Conservation (phyloP, 2,113 vertebrate genomes). For the Psammodynastes pulverulentus region DNA sequence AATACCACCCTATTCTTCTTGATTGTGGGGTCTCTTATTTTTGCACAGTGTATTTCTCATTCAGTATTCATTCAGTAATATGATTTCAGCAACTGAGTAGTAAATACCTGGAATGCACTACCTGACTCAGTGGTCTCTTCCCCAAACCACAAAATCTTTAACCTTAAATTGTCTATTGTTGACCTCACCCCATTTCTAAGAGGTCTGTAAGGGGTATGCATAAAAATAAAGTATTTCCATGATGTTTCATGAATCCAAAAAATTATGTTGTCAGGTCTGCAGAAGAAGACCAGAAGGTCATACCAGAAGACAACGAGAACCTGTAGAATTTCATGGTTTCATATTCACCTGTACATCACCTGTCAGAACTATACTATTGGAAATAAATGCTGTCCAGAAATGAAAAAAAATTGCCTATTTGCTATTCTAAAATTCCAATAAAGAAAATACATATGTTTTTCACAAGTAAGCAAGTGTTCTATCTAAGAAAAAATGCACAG, state of each 20-base stretch:
- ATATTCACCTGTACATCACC: neutral
- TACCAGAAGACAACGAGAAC: neutral
- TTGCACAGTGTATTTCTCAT: neutral
- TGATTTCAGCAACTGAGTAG: no score
- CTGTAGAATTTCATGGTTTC: neutral
- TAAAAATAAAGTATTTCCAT: no score
- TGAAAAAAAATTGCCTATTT: neutral
- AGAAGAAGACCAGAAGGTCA: neutral
- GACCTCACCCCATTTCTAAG: no score
- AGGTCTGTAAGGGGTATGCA: no score
- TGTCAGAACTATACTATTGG: neutral
- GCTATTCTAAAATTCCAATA: neutral
- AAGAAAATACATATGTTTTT: neutral
- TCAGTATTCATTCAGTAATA: no score
- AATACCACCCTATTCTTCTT: neutral
- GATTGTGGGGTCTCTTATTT: neutral
- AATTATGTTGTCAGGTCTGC: neutral
- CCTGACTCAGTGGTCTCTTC: no score
- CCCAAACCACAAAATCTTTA: no score
- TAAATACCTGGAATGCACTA: no score
- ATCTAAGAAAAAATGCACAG: neutral
- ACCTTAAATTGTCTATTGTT: no score
- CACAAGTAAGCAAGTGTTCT: neutral
- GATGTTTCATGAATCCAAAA: slow-evolving; percentile 7
- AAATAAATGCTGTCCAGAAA: neutral